These are phyloP conservation scores for Anarhynchus alexandrinus DNA, from an alignment of 2,113 vertebrate species.

Conservation along the genomic window DNA sequence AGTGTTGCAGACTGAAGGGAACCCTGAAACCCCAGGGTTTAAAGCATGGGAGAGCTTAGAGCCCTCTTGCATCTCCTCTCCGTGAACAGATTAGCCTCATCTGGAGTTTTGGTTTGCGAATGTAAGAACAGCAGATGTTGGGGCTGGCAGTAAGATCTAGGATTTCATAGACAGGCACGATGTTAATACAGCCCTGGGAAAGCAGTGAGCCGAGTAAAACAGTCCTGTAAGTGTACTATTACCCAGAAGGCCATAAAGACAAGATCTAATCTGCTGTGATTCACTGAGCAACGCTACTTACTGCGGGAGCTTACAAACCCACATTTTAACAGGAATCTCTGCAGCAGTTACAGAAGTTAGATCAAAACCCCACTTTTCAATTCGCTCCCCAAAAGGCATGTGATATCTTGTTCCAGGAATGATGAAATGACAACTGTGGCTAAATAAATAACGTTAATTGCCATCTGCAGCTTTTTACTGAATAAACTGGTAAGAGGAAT, in stretches of 20 bases:
- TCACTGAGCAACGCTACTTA: neutral
- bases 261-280: slow-evolving; percentile 30
- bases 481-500: neutral
- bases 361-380: neutral
- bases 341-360: neutral
- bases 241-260: slow-evolving; percentile 13
- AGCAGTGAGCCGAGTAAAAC: neutral
- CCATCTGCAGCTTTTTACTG: neutral
- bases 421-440: neutral
- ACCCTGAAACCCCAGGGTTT: neutral
- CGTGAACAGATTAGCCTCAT: neutral
- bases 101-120: neutral
- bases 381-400: neutral
- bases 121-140: neutral
- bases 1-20: neutral
- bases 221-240: neutral
- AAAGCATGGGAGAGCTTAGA: neutral
- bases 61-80: neutral
- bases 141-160: neutral
- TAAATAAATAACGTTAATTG: neutral
- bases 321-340: neutral
- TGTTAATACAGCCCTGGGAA: neutral
- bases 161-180: neutral
- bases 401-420: neutral
- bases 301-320: neutral